Evolutionary conservation across 2,113 vertebrate genomes (phyloP), one percentile per base, ranked within the genome.

Genomic region (Petromus typicus): DNA sequence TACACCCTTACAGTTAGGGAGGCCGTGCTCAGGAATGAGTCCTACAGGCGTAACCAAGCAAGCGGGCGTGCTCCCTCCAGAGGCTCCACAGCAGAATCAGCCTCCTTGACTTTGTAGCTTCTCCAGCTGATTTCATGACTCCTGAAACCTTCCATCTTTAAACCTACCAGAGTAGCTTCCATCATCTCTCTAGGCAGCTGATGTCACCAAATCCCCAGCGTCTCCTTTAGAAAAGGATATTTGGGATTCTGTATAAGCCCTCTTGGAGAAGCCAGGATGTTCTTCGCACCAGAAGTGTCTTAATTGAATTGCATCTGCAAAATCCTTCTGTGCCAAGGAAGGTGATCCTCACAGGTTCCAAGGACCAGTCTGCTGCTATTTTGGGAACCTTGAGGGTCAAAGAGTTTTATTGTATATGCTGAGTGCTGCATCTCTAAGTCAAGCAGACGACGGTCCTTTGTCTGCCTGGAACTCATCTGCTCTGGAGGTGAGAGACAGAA

Each of bases 41-140:
- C 22, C 0, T 2, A 14, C 0, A 2, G 12, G 23, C 34, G n/a
- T 32, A 43, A 59, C n/a, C 12, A 11, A 9, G 37, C 63, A 4
- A 3, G 22, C 7, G 18, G 14, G 45, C 51, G 48, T 30, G 10
- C 48, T 78, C 48, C 30, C 48, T 78, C 27, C 75, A 34, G 75
- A 34, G 48, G 4, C 48, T 78, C 75, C 30, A 71, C 0, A 27
- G 3, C 16, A 34, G 30, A 30, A 48, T 34, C 4, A 4, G 34
- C 20, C 54, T 32, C 45, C 75, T 51, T 18, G 10, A 17, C 1
- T 75, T 56, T 63, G 71, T 8, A 17, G 34, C 63, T 73, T 34
- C 73, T 79, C 16, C 25, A 75, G 71, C 43, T 30, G 25, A 75
- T 66, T 66, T 54, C 57, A 57, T 56, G 43, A n/a, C 45, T 63